Evolutionary conservation across 2,113 vertebrate species (phyloP).

Genomic region (Ivindomyrus marchei): DNA sequence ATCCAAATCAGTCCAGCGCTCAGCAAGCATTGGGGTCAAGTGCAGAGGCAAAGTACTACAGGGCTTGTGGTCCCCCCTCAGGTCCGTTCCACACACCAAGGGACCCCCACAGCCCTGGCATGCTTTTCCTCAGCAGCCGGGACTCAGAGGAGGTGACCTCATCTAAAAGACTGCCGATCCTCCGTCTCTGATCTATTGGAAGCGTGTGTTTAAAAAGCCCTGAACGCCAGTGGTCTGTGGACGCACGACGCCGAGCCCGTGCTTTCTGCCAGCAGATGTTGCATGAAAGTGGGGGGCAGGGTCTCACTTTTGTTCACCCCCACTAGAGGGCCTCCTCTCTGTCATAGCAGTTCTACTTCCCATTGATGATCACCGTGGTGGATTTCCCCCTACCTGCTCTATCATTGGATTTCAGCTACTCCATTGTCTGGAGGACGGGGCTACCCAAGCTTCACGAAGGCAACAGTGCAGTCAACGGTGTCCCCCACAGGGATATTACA

Average conservation of each 20-base stretch:
- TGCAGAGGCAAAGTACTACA: not conserved
- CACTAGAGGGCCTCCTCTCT: not conserved
- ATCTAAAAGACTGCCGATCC: not conserved
- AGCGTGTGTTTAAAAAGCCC: no score
- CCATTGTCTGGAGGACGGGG: constrained; percentile 66
- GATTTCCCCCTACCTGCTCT: constrained; percentile 32
- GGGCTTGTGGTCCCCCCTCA: not conserved
- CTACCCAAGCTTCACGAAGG: constrained; percentile 38
- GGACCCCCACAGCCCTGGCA: not conserved
- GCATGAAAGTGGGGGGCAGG: not conserved
- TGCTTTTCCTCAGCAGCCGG: not conserved
- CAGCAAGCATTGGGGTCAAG: not conserved
- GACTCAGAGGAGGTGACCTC: not conserved
- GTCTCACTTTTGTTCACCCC: not conserved
- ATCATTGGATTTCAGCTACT: constrained; percentile 57
- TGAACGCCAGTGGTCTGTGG: not conserved
- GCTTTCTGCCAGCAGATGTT: not conserved
- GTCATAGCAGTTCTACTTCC: not conserved
- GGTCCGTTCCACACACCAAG: not conserved
- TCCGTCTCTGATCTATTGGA: not conserved
- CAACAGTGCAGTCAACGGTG: constrained; percentile 52
- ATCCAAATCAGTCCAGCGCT: not conserved
- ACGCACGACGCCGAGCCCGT: not conserved
- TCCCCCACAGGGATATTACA: constrained; percentile 51
- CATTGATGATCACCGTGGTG: not conserved